Evolutionary conservation across 2,113 vertebrate species (phyloP).

Genomic region (Hippocampus mohnikei): DNA sequence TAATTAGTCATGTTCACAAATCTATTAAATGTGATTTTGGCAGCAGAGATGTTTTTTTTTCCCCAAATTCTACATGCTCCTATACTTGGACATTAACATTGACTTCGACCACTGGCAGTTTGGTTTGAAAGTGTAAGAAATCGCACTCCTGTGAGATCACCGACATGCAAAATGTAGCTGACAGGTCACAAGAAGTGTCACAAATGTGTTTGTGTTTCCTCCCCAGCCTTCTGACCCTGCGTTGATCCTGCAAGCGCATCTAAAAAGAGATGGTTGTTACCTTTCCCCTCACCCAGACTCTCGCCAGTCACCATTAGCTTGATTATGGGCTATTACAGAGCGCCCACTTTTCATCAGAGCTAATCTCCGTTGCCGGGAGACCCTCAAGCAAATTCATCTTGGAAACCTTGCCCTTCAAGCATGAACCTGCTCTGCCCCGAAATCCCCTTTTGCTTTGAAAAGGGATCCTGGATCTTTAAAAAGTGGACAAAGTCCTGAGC

Average conservation of each 20-base stretch:
- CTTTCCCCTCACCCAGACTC: constrained; percentile 39
- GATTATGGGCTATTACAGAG: constrained; percentile 53
- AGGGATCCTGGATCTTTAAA: constrained; percentile 67
- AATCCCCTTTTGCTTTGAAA: constrained; percentile 68
- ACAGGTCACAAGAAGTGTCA: constrained; percentile 31
- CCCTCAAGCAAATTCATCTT: constrained; percentile 28
- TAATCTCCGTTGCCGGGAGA: constrained; percentile 54
- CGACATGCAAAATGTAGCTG: constrained; percentile 25
- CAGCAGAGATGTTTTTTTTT: not conserved
- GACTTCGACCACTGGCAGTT: constrained; percentile 25
- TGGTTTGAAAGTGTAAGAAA: constrained; percentile 42
- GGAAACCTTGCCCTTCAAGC: constrained; percentile 46
- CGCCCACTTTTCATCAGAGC: constrained; percentile 51
- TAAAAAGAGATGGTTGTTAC: constrained; percentile 33
- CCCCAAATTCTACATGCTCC: not conserved
- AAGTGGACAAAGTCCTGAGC: constrained; percentile 55
- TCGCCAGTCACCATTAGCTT: constrained; percentile 34
- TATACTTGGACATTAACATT: not conserved
- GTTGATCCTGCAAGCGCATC: constrained; percentile 40
- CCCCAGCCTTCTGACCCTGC: constrained; percentile 34
- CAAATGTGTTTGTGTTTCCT: constrained; percentile 42
- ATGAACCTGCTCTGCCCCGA: constrained; percentile 46
- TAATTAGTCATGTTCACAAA: constrained; percentile 18
- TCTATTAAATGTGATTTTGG: not conserved
- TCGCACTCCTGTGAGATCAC: constrained; percentile 32